A percentile compares a stretch with the other conserved stretches of the same genome.
These are phyloP conservation scores for Orientallactaga sibirica DNA, from an alignment of 2,797 vertebrate species.

Conservation along the genomic window DNA sequence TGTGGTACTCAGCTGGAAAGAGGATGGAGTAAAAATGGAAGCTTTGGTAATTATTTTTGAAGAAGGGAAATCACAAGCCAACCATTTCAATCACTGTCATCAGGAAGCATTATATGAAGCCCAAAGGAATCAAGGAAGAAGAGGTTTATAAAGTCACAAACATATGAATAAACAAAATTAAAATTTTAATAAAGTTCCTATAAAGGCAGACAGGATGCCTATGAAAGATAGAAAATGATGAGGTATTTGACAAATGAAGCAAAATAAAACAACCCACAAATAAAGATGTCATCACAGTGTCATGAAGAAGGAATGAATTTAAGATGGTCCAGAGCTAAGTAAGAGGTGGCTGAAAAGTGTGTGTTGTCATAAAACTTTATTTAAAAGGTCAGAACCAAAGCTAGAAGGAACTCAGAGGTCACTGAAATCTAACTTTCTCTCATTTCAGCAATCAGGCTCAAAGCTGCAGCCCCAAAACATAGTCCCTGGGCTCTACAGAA, in stretches of 20 bases:
- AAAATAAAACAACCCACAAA: not conserved
- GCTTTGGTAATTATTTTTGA: not conserved
- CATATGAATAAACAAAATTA: not conserved
- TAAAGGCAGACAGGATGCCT: not conserved
- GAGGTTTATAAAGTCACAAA: not conserved
- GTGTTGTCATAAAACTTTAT: not conserved
- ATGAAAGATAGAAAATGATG: not conserved
- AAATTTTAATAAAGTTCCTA: not conserved
- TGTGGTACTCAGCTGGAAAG: not conserved
- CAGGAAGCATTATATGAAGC: not conserved
- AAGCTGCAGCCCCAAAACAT: not conserved
- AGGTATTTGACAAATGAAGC: not conserved
- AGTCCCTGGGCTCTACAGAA: not conserved
- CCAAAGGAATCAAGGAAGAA: not conserved
- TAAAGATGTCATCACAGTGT: not conserved
- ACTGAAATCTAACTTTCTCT: not conserved
- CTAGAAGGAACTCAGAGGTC: constrained; percentile 21
- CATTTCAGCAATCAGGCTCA: not conserved
- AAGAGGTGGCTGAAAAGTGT: not conserved
- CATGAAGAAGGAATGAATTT: not conserved
- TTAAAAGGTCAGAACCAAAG: not conserved
- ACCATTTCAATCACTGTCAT: not conserved
- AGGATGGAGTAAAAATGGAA: not conserved
- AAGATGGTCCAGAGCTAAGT: not conserved
- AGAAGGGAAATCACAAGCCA: not conserved